phyloP scores from a whole-genome alignment of 2,113 vertebrate species.

The Suricata suricatta region DNA sequence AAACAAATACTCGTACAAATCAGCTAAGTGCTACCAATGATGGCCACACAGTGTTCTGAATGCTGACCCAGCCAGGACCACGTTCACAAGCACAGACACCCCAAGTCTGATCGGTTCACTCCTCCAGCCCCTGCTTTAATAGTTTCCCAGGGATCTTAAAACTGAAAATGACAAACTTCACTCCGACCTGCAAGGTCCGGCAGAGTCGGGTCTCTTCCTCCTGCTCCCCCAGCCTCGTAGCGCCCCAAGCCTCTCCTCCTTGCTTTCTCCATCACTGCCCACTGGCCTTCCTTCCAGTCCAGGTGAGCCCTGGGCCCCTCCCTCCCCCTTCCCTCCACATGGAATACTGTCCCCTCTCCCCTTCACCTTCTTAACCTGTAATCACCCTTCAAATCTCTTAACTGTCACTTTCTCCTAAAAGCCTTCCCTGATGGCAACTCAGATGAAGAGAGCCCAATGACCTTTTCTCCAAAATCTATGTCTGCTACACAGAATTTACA shows the following conservation, averaged over 20 bases:
- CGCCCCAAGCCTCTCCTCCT: background rate
- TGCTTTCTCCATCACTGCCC: background rate
- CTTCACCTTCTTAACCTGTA: background rate
- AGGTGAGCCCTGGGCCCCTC: background rate
- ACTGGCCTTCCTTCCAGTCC: background rate
- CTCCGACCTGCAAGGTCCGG: background rate
- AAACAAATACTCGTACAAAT: background rate
- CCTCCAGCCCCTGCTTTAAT: background rate
- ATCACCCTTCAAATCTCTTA: background rate
- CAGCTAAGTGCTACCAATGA: background rate
- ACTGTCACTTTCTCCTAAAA: constrained; percentile 22
- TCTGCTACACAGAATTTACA: constrained; percentile 13
- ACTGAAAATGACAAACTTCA: constrained; percentile 2
- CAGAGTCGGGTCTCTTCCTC: background rate
- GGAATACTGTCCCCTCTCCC: background rate
- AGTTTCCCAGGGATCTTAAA: background rate
- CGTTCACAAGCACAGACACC: background rate
- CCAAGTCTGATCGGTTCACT: background rate
- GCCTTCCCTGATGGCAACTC: background rate
- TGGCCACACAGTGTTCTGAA: background rate
- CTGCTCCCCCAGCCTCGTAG: background rate
- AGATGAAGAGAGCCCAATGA: constrained; percentile 3
- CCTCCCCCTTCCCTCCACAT: background rate
- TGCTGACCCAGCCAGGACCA: background rate
- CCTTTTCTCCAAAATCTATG: background rate